These are phyloP conservation scores for Otolemur garnettii DNA, from an alignment of 2,113 vertebrate species.

Conservation along the genomic window DNA sequence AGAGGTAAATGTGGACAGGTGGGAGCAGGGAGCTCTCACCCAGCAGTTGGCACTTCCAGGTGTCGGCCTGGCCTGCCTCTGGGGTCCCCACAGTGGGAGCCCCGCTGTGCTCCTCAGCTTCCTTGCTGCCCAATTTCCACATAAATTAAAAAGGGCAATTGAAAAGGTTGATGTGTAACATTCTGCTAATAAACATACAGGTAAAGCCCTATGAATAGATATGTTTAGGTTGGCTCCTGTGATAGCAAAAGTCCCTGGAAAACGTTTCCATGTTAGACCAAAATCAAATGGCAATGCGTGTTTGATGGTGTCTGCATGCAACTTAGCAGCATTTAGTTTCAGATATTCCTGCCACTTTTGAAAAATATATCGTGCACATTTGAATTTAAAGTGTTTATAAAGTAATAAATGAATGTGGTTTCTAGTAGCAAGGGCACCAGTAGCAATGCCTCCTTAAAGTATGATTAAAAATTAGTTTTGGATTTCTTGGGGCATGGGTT, in stretches of 20 bases:
- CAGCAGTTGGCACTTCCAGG: rapidly evolving
- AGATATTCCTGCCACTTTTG: neutral
- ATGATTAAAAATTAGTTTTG: neutral
- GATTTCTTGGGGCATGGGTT: too few species aligned
- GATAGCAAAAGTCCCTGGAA: neutral
- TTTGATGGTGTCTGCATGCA: conserved; percentile 43
- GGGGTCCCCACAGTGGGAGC: rapidly evolving
- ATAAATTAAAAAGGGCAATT: neutral
- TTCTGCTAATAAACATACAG: neutral
- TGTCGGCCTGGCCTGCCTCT: too few species aligned
- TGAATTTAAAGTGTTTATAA: conserved; percentile 44
- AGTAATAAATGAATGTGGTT: neutral
- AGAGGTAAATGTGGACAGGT: rapidly evolving
- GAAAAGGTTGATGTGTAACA: neutral
- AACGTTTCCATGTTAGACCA: neutral
- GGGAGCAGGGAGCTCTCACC: rapidly evolving
- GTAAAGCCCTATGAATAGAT: neutral
- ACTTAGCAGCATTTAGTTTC: conserved; percentile 39
- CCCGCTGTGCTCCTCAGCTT: rapidly evolving
- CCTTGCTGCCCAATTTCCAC: neutral
- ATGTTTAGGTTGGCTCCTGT: neutral
- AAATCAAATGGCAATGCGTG: neutral
- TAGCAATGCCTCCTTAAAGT: neutral
- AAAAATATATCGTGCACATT: conserved; percentile 38
- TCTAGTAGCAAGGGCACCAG: neutral